Percentiles rank a stretch among this genome's conserved stretches.
Evolutionary conservation across 2,797 vertebrate species (phyloP).

Genomic region (Brachyrhaphis roseni): DNA sequence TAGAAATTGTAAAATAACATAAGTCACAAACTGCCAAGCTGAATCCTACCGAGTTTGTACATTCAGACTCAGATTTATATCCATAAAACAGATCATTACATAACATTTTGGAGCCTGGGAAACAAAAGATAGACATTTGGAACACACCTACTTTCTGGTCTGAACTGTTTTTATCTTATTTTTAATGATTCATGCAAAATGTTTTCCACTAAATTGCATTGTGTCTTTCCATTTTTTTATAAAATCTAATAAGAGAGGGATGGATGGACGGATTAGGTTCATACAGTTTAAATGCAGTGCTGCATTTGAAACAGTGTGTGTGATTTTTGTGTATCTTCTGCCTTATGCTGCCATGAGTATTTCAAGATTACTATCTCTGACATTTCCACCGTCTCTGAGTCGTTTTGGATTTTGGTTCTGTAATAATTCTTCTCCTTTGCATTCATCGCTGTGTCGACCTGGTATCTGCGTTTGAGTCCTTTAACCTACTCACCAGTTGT

Average conservation of each 20-base stretch:
- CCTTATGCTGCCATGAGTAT: background rate
- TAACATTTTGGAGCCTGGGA: background rate
- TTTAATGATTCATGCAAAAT: background rate
- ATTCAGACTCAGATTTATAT: background rate
- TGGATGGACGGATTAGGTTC: background rate
- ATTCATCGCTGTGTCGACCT: background rate
- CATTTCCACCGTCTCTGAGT: background rate
- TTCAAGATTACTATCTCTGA: background rate
- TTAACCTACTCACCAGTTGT: slow-evolving; percentile 12
- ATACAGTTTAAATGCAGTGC: background rate
- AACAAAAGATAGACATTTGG: background rate
- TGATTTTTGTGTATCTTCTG: background rate
- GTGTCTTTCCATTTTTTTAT: background rate
- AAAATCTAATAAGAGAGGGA: background rate
- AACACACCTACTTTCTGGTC: background rate
- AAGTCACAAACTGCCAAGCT: background rate
- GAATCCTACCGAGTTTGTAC: background rate
- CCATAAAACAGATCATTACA: background rate
- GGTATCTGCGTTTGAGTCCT: background rate
- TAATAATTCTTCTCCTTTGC: background rate
- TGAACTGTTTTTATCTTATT: background rate
- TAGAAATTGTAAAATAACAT: background rate
- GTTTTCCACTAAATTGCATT: background rate
- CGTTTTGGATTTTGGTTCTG: background rate
- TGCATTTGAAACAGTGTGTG: background rate